phyloP scores from a whole-genome alignment of 2,888 invertebrate species.

The Synanthedon tipuliformis region DNA sequence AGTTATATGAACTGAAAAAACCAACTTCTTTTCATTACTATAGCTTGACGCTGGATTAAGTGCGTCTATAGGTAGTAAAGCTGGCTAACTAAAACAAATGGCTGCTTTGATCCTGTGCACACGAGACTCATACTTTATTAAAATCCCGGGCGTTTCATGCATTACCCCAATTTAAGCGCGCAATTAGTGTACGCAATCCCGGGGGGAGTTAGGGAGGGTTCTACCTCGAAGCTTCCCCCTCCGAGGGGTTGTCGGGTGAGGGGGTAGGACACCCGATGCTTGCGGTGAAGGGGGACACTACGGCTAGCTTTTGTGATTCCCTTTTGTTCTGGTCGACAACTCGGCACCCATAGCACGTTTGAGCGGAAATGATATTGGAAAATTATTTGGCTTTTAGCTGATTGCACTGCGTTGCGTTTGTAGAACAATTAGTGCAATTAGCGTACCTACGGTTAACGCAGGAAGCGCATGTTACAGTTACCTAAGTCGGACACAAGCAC shows the following conservation, averaged over 20 bases:
- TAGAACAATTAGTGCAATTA: background rate
- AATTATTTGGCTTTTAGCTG: constrained; percentile 67
- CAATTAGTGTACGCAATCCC: constrained; percentile 56
- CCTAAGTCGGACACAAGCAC: too few relatives aligned
- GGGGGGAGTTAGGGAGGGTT: constrained; percentile 26
- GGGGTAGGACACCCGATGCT: constrained; percentile 5
- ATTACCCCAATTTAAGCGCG: constrained; percentile 64
- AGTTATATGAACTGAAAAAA: background rate
- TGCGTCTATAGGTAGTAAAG: constrained; percentile 24
- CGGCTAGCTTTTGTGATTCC: constrained; percentile 49
- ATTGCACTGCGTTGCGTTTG: constrained; percentile 26
- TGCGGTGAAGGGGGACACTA: constrained; percentile 15
- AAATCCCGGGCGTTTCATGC: constrained; percentile 52
- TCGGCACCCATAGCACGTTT: constrained; percentile 38
- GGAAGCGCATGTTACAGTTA: too few relatives aligned
- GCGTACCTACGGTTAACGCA: background rate
- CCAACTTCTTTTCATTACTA: too few relatives aligned
- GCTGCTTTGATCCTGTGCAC: constrained; percentile 43
- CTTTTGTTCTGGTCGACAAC: constrained; percentile 44
- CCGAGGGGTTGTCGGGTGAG: constrained; percentile 14
- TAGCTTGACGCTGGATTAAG: constrained; percentile 10
- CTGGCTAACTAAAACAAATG: constrained; percentile 60
- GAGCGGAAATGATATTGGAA: constrained; percentile 63
- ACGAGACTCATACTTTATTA: constrained; percentile 54
- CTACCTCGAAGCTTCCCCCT: constrained; percentile 12